A percentile compares a stretch with the other conserved stretches of the same genome.
phyloP scores from a whole-genome alignment of 2,113 vertebrate genomes.

The Verasper variegatus region DNA sequence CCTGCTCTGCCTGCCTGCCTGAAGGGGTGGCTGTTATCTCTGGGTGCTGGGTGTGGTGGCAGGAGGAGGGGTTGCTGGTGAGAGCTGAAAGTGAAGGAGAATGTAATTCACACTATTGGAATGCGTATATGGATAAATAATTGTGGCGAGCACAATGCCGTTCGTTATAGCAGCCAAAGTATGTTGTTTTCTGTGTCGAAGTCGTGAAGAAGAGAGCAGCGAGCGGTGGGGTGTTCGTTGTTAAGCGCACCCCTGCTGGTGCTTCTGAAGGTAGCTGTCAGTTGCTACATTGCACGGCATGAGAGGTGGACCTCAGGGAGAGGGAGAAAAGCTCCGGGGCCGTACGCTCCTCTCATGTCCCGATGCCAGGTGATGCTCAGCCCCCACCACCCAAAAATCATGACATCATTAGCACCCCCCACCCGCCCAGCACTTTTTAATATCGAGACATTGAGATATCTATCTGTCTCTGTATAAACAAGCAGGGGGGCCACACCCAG shows the following conservation, averaged over 20 bases:
- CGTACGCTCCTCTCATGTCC: conserved; percentile 33
- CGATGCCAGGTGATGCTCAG: conserved; percentile 63
- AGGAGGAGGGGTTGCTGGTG: conserved; percentile 16
- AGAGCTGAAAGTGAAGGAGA: too few species aligned
- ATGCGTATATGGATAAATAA: conserved; percentile 23
- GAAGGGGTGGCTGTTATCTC: conserved; percentile 64
- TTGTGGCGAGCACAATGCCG: background rate
- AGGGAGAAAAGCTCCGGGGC: conserved; percentile 55
- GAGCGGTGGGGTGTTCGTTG: conserved; percentile 32
- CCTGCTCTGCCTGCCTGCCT: conserved; percentile 50
- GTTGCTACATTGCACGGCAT: conserved; percentile 65
- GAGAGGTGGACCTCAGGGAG: conserved; percentile 68
- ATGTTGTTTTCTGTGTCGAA: conserved; percentile 35
- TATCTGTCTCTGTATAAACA: conserved; percentile 43
- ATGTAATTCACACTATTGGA: conserved; percentile 25
- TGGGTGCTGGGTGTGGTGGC: conserved; percentile 53
- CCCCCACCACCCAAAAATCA: conserved; percentile 20
- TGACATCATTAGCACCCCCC: conserved; percentile 57
- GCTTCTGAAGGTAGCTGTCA: conserved; percentile 72
- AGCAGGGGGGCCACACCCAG: conserved; percentile 68
- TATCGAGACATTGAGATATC: conserved; percentile 50
- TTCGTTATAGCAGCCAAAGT: conserved; percentile 10
- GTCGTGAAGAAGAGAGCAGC: conserved; percentile 4
- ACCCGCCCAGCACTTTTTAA: conserved; percentile 34
- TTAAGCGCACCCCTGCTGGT: conserved; percentile 60